phyloP scores from a whole-genome alignment of 1,140 invertebrate genomes.

The Drosophila melanica region DNA sequence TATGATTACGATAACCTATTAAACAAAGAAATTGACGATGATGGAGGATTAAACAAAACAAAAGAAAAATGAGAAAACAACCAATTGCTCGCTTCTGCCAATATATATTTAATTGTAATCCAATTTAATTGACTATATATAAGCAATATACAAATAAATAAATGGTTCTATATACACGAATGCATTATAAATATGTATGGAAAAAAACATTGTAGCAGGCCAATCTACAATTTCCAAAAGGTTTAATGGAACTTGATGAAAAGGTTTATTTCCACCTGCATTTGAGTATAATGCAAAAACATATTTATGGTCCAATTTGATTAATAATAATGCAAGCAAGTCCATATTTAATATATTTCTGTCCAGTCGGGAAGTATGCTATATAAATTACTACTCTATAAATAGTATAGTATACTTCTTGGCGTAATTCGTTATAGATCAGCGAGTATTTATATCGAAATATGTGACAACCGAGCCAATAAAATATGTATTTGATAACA shows the following conservation, averaged over 20 bases:
- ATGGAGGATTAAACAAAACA: conserved; percentile 12
- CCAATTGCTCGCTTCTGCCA: conserved; percentile 80
- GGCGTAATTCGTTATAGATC: background rate
- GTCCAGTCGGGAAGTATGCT: background rate
- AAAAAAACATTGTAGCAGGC: conserved; percentile 20
- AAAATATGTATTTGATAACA: too few species aligned
- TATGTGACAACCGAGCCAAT: background rate
- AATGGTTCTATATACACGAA: conserved; percentile 14
- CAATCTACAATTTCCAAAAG: conserved; percentile 12
- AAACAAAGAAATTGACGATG: background rate
- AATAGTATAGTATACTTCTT: conserved; percentile 14
- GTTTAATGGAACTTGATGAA: conserved; percentile 1
- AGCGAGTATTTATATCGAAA: too few species aligned
- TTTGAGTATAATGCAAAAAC: conserved; percentile 5
- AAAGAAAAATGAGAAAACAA: conserved; percentile 33
- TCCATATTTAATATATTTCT: background rate
- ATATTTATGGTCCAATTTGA: conserved; percentile 46
- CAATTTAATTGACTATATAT: conserved; percentile 19
- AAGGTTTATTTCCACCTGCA: background rate
- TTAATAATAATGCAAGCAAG: background rate
- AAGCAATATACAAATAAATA: conserved; percentile 7
- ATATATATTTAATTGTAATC: conserved; percentile 67
- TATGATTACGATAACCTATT: conserved; percentile 2
- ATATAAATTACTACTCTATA: background rate
- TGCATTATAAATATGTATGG: conserved; percentile 23